A percentile compares a stretch with the other conserved stretches of the same genome.
Conservation (phyloP, 2,113 vertebrate species). For the Puntigrus tetrazona region DNA sequence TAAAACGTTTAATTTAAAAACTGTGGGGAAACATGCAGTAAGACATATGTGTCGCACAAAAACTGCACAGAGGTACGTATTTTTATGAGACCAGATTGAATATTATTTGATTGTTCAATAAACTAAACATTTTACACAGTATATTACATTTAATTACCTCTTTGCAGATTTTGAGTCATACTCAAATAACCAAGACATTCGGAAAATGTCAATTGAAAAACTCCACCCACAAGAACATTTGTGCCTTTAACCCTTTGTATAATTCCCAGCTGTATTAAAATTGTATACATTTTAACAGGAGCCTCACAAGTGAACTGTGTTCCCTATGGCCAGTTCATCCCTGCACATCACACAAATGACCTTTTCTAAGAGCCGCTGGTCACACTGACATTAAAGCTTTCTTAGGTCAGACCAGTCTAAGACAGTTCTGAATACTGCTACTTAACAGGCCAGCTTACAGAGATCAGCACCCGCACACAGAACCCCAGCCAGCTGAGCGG, state of each 20-base stretch:
- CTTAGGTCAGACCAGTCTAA: constrained; percentile 1
- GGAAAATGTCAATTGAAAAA: not conserved
- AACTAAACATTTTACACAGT: not conserved
- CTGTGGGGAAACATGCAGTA: no score
- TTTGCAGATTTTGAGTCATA: not conserved
- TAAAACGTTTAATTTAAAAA: no score
- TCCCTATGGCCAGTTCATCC: not conserved
- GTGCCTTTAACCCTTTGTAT: not conserved
- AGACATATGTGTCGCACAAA: no score
- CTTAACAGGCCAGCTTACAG: constrained; percentile 28
- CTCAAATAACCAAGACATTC: not conserved
- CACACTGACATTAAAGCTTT: not conserved
- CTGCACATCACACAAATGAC: not conserved
- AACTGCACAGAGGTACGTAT: no score
- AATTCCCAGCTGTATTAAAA: not conserved
- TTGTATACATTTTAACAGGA: not conserved
- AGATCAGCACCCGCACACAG: not conserved
- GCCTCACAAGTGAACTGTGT: not conserved
- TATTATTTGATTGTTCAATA: not conserved
- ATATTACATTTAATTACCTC: not conserved
- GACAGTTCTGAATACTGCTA: not conserved
- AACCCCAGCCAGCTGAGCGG: constrained; percentile 9
- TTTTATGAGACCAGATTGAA: no score
- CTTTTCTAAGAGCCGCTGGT: not conserved
- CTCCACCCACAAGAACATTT: not conserved